These are phyloP conservation scores for Triplophysa tibetana DNA, from an alignment of 2,113 vertebrate species.

Conservation along the genomic window DNA sequence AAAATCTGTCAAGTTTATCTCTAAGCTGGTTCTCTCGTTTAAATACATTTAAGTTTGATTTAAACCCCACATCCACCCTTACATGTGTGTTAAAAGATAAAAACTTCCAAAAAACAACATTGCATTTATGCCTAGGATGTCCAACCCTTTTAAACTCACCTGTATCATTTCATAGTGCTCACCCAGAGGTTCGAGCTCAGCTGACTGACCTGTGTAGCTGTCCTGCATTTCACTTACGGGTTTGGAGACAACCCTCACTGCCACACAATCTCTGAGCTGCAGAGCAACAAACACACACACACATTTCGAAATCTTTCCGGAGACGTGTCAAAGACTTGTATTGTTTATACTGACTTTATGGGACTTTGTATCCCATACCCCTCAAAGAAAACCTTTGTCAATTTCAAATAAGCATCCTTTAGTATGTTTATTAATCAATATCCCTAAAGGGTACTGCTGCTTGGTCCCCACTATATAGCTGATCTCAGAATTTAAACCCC, in stretches of 20 bases:
- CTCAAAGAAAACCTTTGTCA: too few species aligned
- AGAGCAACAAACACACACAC: neutral
- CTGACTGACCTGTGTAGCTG: slow-evolving; percentile 41
- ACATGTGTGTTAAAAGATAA: too few species aligned
- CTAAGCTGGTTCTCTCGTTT: neutral
- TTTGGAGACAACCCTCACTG: slow-evolving; percentile 30
- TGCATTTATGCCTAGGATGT: neutral
- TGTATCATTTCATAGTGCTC: slow-evolving; percentile 25
- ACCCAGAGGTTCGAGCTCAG: neutral
- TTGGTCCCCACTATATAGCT: too few species aligned
- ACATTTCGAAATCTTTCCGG: neutral
- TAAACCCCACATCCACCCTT: too few species aligned
- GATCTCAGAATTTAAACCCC: too few species aligned
- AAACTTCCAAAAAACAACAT: neutral
- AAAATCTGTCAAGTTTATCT: neutral
- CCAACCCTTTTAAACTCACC: slow-evolving; percentile 28
- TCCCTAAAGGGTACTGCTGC: too few species aligned
- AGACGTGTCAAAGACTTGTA: too few species aligned
- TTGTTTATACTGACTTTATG: too few species aligned
- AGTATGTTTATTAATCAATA: too few species aligned
- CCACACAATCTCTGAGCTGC: slow-evolving; percentile 41
- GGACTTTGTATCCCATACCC: too few species aligned
- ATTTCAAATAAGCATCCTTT: too few species aligned
- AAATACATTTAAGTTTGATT: neutral
- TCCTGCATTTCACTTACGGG: slow-evolving; percentile 51